Base-by-base conservation (phyloP, 2,797 vertebrate genomes). In the Brachyalestes nurse region DNA sequence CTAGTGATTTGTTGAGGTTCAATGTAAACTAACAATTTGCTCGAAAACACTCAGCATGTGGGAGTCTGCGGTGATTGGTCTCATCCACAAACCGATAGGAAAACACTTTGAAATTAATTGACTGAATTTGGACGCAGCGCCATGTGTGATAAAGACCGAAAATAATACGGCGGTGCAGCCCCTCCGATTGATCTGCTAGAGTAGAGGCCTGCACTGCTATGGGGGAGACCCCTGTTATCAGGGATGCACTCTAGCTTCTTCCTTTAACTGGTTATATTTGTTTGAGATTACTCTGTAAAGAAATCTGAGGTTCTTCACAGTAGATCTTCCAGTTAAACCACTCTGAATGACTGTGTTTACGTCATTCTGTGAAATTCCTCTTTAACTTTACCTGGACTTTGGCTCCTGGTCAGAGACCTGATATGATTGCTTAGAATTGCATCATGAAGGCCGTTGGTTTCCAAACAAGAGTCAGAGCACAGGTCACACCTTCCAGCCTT, bases 341-440 rank as follows among this genome's bases (percentile, higher is more conserved):
- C 16, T 13, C 13, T 51, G 13, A 13, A 34, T 34, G 34, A 34
- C 49, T 51, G 4, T 34, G 34, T 34, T 34, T 34, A 34, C 34
- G 4, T 34, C 5, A 17, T 17, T 53, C 4, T 5, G 16, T 53
- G 51, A 5, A 53, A 17, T 53, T 74, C 51, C 0, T 47, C 65
- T 34, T 2, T 34, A 34, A 7, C 17, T 21, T 45, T 70, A 81
- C 80, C 66, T 65, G 79, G 57, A 17, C 73, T 66, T 19, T 23
- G 57, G 72, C 65, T 53, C 66, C 66, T 62, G 34, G 58, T 17
- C 60, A 69, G 13, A 49, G 28, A 38, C 28, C 34, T 77, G 12
- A 0, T 14, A 21, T 13, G 5, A 61, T 82, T 82, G 47, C 80
- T 1, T 5, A 10, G n/a, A 6, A 21, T 82, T 82, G 74, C 80